A percentile compares a stretch with the other conserved stretches of the same genome.
Conservation (phyloP, 2,797 vertebrate genomes). For the Siniperca obscura region DNA sequence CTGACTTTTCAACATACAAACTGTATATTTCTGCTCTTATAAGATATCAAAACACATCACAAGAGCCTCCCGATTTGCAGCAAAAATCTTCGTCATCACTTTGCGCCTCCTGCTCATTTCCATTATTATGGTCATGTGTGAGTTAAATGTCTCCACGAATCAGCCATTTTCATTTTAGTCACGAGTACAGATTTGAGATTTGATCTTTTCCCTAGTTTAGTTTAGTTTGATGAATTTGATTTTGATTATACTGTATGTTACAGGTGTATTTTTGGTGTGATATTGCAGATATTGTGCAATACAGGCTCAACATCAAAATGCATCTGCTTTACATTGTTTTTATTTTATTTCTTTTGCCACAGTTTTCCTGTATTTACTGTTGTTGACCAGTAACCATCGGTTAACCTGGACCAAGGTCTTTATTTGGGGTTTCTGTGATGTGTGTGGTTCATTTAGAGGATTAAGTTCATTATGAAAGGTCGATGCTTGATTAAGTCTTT, state of each 20-base stretch:
- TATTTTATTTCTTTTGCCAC: background rate
- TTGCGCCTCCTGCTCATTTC: slow-evolving; percentile 12
- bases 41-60: background rate
- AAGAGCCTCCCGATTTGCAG: background rate
- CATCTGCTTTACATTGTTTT: slow-evolving; percentile 11
- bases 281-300: slow-evolving; percentile 42
- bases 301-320: slow-evolving; percentile 10
- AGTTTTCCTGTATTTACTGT: background rate
- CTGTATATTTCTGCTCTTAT: background rate
- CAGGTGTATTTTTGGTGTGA: slow-evolving; percentile 3
- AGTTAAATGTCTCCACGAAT: slow-evolving; percentile 13
- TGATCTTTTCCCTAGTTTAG: background rate
- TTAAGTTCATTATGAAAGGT: background rate
- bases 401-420: background rate
- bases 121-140: background rate
- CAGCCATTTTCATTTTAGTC: slow-evolving; percentile 3
- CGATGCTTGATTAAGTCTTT: slow-evolving; percentile 1
- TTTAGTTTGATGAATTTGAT: slow-evolving; percentile 1
- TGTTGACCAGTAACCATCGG: background rate
- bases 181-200: background rate
- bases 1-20: background rate
- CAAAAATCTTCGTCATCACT: background rate
- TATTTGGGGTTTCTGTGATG: slow-evolving; percentile 7
- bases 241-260: background rate
- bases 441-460: slow-evolving; percentile 20